Evolutionary conservation across 2,113 vertebrate genomes (phyloP).

Genomic region (Glaucomys volans): DNA sequence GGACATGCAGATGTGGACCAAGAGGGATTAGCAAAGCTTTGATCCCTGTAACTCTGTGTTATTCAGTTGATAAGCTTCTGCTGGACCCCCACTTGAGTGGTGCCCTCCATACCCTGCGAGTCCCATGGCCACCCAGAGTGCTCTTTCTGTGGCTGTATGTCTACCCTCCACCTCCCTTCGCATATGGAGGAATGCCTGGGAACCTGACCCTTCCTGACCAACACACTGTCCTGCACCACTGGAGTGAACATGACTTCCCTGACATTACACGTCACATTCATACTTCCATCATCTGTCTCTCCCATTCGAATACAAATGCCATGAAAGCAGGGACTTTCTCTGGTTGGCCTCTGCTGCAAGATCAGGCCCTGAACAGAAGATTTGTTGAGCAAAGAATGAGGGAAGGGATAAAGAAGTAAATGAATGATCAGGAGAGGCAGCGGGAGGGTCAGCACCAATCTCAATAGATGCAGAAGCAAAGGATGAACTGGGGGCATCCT

Average conservation of each 20-base stretch:
- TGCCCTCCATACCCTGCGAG: neutral
- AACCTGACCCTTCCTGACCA: neutral
- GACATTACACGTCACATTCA: accelerated
- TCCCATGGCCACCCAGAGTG: too few relatives aligned
- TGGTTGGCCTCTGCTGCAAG: neutral
- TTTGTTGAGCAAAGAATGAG: neutral
- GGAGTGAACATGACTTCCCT: accelerated
- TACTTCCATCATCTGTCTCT: neutral
- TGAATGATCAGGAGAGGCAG: neutral
- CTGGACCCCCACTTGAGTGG: accelerated
- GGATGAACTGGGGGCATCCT: too few relatives aligned
- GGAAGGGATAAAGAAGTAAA: neutral
- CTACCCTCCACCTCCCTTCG: neutral
- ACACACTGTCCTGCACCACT: neutral
- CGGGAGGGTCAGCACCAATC: neutral
- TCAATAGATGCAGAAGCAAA: neutral
- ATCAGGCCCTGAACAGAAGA: neutral
- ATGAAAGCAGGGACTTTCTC: neutral
- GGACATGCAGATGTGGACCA: neutral
- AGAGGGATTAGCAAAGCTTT: neutral
- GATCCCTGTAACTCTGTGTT: neutral
- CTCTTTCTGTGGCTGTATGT: neutral
- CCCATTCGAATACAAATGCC: neutral
- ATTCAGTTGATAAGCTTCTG: neutral
- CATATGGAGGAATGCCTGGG: neutral